These are phyloP conservation scores for Benthosema pterotum DNA, from an alignment of 2,797 vertebrate genomes.

Conservation along the genomic window DNA sequence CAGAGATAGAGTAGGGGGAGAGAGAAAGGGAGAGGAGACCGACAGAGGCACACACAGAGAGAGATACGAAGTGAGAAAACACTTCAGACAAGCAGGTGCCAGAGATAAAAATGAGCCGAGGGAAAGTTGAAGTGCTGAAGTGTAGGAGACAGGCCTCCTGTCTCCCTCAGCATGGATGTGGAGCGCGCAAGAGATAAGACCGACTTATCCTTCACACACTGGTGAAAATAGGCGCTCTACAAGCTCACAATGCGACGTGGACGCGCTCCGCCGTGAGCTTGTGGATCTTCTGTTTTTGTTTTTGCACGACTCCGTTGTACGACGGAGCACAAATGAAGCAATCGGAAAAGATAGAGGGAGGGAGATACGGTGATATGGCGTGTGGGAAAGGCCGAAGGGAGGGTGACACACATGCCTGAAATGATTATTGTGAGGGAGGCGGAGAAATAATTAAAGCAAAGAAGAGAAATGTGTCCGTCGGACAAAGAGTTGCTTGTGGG, in stretches of 20 bases:
- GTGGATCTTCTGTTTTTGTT: too few species aligned
- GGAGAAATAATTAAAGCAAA: conserved; percentile 19
- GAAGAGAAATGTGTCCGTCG: background rate
- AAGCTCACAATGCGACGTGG: too few species aligned
- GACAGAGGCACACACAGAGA: background rate
- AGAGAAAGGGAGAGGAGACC: too few species aligned
- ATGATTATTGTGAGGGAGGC: conserved; percentile 35
- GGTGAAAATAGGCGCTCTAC: too few species aligned
- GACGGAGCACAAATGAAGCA: background rate
- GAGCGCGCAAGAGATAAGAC: conserved; percentile 19
- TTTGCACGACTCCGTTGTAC: too few species aligned
- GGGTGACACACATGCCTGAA: conserved; percentile 30
- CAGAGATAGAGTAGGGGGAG: conserved; percentile 44
- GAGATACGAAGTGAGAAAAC: conserved; percentile 33
- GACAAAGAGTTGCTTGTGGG: background rate
- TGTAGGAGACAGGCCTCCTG: conserved; percentile 47
- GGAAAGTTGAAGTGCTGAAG: conserved; percentile 53
- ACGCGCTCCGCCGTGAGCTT: too few species aligned
- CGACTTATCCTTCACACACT: too few species aligned
- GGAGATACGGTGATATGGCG: conserved; percentile 7
- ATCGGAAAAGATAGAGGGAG: background rate
- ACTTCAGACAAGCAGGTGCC: background rate
- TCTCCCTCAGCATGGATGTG: conserved; percentile 43
- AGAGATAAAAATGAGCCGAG: conserved; percentile 27
- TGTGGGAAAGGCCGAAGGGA: conserved; percentile 3